Evolutionary conservation across 2,888 invertebrate genomes (phyloP).

Genomic region (Ichneumoninae sp.): DNA sequence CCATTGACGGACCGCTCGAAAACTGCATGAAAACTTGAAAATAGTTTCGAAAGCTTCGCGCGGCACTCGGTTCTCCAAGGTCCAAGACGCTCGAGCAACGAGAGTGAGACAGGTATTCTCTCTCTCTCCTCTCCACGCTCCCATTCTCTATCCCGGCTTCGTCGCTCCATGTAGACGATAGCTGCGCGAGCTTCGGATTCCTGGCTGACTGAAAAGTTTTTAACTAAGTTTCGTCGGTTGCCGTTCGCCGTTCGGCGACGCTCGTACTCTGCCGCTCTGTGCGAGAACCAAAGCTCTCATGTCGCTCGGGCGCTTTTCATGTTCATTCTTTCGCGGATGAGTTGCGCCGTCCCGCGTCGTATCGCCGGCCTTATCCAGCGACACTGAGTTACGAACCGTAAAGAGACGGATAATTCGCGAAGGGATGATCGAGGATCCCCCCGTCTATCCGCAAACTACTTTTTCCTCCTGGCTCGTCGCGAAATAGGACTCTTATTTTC

Average conservation of each 20-base stretch:
- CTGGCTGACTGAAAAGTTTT: constrained; percentile 82
- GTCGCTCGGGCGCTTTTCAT: constrained; percentile 75
- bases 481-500: constrained; percentile 13
- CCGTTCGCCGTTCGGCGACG: constrained; percentile 61
- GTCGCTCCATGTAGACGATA: constrained; percentile 66
- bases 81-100: constrained; percentile 55
- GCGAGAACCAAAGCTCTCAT: constrained; percentile 64
- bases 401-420: constrained; percentile 54
- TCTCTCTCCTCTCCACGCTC: constrained; percentile 25
- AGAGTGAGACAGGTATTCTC: constrained; percentile 43
- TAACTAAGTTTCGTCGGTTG: constrained; percentile 81
- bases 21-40: constrained; percentile 80
- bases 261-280: constrained; percentile 22
- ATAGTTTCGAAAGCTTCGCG: constrained; percentile 76
- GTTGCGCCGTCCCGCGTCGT: constrained; percentile 49
- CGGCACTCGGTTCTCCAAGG: constrained; percentile 58
- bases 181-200: constrained; percentile 77
- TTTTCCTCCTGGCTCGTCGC: constrained; percentile 25
- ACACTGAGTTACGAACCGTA: constrained; percentile 58
- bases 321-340: constrained; percentile 77
- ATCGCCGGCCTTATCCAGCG: constrained; percentile 27
- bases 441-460: constrained; percentile 24
- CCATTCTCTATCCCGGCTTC: constrained; percentile 58
- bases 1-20: constrained; percentile 74
- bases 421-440: constrained; percentile 48